Percentiles rank a stretch among this genome's conserved stretches.
Evolutionary conservation across 2,113 vertebrate species (phyloP).

Genomic region (Cephalopholis sonnerati): DNA sequence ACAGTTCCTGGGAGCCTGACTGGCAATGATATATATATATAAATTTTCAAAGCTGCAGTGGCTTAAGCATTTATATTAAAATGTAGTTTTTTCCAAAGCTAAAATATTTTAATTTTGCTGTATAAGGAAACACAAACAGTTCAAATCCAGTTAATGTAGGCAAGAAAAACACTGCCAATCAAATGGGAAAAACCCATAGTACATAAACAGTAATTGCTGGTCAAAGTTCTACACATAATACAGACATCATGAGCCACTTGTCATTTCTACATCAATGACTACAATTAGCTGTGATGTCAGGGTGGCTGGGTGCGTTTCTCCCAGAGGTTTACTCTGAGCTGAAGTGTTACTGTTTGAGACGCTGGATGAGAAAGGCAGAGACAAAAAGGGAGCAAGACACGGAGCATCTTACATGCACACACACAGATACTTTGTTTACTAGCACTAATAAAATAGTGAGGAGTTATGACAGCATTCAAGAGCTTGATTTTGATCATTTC

Average conservation of each 20-base stretch:
- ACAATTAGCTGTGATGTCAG: conserved; percentile 36
- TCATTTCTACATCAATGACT: conserved; percentile 11
- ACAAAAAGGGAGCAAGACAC: neutral
- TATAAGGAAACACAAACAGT: neutral
- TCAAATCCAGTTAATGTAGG: neutral
- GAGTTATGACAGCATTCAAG: neutral
- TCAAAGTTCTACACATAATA: neutral
- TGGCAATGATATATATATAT: neutral
- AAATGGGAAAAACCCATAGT: no score
- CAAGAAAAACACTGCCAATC: neutral
- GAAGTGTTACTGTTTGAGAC: conserved; percentile 12
- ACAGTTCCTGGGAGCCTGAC: conserved; percentile 16
- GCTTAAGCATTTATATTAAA: neutral
- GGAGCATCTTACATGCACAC: neutral
- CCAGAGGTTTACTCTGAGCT: conserved; percentile 1
- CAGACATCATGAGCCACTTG: conserved; percentile 3
- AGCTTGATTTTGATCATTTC: neutral
- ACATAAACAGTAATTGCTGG: neutral
- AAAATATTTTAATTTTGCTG: neutral
- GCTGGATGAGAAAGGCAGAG: neutral
- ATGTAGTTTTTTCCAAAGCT: neutral
- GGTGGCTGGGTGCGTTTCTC: conserved; percentile 22
- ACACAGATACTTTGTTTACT: conserved; percentile 8
- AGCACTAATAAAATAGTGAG: neutral
- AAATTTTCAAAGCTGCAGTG: conserved; percentile 19